phyloP scores from a whole-genome alignment of 2,888 invertebrate genomes.

The Cordylochernes scorpioides region DNA sequence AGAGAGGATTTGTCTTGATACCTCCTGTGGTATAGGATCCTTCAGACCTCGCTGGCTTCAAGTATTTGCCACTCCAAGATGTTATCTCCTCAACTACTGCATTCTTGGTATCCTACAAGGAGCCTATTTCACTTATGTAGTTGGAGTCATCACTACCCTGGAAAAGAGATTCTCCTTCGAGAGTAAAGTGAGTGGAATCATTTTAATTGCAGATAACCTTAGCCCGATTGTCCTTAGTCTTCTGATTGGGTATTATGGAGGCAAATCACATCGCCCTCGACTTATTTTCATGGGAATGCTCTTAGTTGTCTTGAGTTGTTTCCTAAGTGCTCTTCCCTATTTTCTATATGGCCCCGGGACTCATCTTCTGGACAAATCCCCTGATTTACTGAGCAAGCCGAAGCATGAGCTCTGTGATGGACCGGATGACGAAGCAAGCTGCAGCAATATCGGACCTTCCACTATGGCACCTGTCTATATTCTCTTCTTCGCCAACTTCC shows the following conservation, averaged over 20 bases:
- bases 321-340: conserved; percentile 9
- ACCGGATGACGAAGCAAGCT: neutral
- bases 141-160: conserved; percentile 10
- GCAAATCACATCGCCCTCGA: conserved; percentile 7
- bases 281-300: conserved; percentile 8
- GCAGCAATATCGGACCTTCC: neutral
- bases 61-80: conserved; percentile 10
- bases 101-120: conserved; percentile 10
- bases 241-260: conserved; percentile 11
- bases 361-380: conserved; percentile 4
- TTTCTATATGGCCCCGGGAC: conserved; percentile 12
- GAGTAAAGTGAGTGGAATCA: conserved; percentile 9
- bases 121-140: conserved; percentile 10
- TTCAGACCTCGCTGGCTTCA: conserved; percentile 13
- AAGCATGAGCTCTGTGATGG: conserved; percentile 2
- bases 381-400: neutral
- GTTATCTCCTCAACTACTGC: conserved; percentile 9
- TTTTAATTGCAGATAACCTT: conserved; percentile 11
- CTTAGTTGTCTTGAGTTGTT: conserved; percentile 6
- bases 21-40: conserved; percentile 10
- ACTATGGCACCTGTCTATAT: conserved; percentile 7
- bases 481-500: conserved; percentile 11
- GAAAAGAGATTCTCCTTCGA: conserved; percentile 12
- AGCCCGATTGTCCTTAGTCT: conserved; percentile 4
- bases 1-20: conserved; percentile 1